Base-by-base conservation (phyloP, 2,888 invertebrate genomes). In the Crepidodera aurea region DNA sequence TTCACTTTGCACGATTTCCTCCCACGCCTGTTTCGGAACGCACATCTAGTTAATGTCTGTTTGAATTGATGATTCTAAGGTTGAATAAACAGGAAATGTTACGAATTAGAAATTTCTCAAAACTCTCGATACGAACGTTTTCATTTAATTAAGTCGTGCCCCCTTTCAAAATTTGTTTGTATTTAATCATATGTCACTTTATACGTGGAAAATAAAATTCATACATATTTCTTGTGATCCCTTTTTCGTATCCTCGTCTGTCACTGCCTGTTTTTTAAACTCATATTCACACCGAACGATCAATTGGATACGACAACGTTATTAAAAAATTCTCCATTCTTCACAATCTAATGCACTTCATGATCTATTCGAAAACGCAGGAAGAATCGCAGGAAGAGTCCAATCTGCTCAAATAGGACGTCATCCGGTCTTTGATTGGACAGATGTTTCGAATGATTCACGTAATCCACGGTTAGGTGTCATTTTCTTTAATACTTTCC, bases 351-450 rank as follows among this genome's bases (percentile, higher is more conserved):
- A 34, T 13, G 12, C 12, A n/a, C 1, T 13, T 34, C 3, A 34
- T 13, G 13, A 13, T 34, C 34, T 34, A 34, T 34, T 34, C 13
- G 53, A 60, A 46, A 58, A 54, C 51, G 53, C 57, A 64, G 60
- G 60, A 62, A 62, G 57, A 68, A 65, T 70, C 69, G 71, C 77
- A 77, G 77, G 77, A 78, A 77, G 75, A 74, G 71, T 71, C 75
- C 76, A 78, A 78, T 78, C 77, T 75, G 72, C 69, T 71, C 73
- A 76, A 76, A 77, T 77, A 71, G 74, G 74, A 67, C 73, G 72
- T 73, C 76, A 76, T 77, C 77, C 77, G 77, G 77, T 69, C 73
- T 68, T 68, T 76, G 76, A 77, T 77, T 77, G 70, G 64, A 70
- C 75, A 76, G 75, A 76, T 73, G 72, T 74, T 71, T 66, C 58